These are phyloP conservation scores for Aplodontia rufa DNA, from an alignment of 2,113 vertebrate genomes.

Conservation along the genomic window DNA sequence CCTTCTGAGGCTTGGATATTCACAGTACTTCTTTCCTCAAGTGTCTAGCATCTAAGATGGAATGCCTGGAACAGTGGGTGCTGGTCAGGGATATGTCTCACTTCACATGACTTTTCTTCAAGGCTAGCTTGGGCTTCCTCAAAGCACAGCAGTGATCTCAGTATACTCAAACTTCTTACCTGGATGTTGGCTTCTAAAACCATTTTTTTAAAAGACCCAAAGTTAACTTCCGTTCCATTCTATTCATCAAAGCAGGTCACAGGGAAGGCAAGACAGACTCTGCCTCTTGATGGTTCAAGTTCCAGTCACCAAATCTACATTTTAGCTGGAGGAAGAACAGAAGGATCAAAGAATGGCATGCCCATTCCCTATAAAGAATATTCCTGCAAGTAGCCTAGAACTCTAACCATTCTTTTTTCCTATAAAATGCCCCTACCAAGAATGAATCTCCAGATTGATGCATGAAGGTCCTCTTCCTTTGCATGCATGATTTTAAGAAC, in stretches of 20 bases:
- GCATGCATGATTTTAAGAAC: background rate
- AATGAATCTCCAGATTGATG: background rate
- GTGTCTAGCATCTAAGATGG: background rate
- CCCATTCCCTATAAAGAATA: background rate
- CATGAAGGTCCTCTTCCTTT: background rate
- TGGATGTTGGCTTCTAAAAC: background rate
- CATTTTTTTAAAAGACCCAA: background rate
- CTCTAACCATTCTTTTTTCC: constrained; percentile 5
- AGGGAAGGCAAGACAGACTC: background rate
- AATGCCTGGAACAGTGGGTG: background rate
- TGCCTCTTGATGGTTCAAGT: background rate
- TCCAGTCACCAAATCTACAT: background rate
- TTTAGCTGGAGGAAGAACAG: background rate
- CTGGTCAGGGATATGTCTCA: background rate
- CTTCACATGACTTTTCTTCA: background rate
- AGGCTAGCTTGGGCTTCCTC: background rate
- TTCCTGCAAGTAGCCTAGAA: constrained; percentile 28
- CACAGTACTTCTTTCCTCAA: background rate
- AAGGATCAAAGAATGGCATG: background rate
- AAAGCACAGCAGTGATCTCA: background rate
- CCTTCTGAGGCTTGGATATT: background rate
- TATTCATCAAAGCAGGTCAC: background rate
- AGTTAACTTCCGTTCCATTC: background rate
- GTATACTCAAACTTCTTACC: background rate
- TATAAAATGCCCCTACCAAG: constrained; percentile 5